These are phyloP conservation scores for Macquaria ambigua DNA, from an alignment of 2,113 vertebrate species.

Conservation along the genomic window DNA sequence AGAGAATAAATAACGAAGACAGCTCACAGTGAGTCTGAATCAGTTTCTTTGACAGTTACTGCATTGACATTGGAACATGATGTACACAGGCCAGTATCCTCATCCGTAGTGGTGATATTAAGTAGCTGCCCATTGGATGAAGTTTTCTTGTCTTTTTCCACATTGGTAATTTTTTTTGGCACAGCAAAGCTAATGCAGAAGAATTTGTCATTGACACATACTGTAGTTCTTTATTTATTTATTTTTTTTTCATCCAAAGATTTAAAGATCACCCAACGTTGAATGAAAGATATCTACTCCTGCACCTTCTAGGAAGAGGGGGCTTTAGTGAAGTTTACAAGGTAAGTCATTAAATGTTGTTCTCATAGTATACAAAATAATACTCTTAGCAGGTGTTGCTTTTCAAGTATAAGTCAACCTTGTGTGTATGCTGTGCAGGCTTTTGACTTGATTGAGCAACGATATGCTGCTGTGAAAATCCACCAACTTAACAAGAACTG, in stretches of 20 bases:
- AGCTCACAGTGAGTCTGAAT: constrained; percentile 95
- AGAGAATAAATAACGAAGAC: constrained; percentile 99
- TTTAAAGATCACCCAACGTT: constrained; percentile 99
- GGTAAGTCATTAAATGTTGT: constrained; percentile 77
- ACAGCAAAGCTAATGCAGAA: background rate
- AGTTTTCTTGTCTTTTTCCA: background rate
- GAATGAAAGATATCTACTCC: constrained; percentile 97
- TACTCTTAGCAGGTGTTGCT: background rate
- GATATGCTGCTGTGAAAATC: constrained; percentile 99
- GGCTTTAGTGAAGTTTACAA: constrained; percentile 99
- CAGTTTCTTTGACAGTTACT: constrained; percentile 52
- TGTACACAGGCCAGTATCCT: constrained; percentile 13
- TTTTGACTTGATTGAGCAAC: constrained; percentile 99
- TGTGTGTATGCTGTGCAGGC: constrained; percentile 83
- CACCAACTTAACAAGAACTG: constrained; percentile 99
- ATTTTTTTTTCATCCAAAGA: constrained; percentile 75
- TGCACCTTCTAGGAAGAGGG: constrained; percentile 97
- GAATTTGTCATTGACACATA: background rate
- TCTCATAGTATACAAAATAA: background rate
- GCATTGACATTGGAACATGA: constrained; percentile 41
- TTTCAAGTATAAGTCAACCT: background rate
- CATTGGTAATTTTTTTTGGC: background rate
- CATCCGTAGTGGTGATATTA: background rate
- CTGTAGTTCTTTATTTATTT: background rate
- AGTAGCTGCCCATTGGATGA: background rate